These are phyloP conservation scores for Porites rus DNA, from an alignment of 92 coral and sea anemone genomes.

Conservation along the genomic window DNA sequence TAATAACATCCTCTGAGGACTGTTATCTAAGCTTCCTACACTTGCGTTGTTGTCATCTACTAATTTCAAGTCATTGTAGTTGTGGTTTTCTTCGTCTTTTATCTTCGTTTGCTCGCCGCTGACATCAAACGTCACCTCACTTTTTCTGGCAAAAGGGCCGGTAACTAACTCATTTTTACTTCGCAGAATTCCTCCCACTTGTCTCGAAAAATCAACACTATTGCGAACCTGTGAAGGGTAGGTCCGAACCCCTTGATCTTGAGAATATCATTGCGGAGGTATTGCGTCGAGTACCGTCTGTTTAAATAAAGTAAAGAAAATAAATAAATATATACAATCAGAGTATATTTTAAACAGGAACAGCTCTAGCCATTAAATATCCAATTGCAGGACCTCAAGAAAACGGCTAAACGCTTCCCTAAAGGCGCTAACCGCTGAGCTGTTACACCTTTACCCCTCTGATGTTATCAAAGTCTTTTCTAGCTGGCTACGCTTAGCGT, in stretches of 20 bases:
- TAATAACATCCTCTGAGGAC: not conserved
- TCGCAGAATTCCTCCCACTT: slow-evolving; percentile 7
- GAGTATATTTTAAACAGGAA: too few species aligned
- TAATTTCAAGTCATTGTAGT: not conserved
- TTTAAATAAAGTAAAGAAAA: not conserved
- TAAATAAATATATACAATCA: not conserved
- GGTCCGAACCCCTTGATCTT: not conserved
- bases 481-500: too few species aligned
- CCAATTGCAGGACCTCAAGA: too few species aligned
- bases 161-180: not conserved
- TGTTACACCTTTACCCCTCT: too few species aligned
- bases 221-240: not conserved
- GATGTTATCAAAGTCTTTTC: too few species aligned
- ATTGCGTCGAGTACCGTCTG: slow-evolving; percentile 28
- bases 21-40: not conserved
- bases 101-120: not conserved
- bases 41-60: slow-evolving; percentile 3
- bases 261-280: not conserved
- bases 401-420: too few species aligned
- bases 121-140: slow-evolving; percentile 6
- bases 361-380: too few species aligned
- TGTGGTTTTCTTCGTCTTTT: not conserved
- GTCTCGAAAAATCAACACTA: slow-evolving; percentile 7
- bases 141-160: not conserved
- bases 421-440: too few species aligned